phyloP scores from a whole-genome alignment of 2,888 invertebrate species.

The Drosophila hamatofila region DNA sequence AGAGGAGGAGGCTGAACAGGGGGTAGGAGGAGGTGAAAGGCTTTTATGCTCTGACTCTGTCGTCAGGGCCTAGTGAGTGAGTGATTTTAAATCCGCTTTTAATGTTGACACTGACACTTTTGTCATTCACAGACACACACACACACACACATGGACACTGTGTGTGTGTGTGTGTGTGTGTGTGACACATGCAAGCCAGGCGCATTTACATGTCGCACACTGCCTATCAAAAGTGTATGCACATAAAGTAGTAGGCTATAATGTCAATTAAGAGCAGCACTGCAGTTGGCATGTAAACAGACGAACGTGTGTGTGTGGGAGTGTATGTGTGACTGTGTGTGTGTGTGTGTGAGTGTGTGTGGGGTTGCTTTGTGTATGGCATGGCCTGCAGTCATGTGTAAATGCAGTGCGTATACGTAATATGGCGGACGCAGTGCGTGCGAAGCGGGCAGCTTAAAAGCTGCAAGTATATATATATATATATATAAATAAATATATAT shows the following conservation, averaged over 20 bases:
- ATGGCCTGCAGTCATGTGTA: conserved; percentile 75
- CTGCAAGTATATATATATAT: conserved; percentile 9
- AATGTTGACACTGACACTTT: conserved; percentile 84
- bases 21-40: conserved; percentile 58
- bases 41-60: conserved; percentile 67
- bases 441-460: conserved; percentile 79
- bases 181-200: conserved; percentile 73
- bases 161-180: background rate
- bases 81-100: conserved; percentile 84
- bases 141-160: conserved; percentile 7
- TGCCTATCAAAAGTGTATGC: conserved; percentile 69
- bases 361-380: conserved; percentile 27
- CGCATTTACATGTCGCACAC: conserved; percentile 72
- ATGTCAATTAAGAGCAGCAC: conserved; percentile 78
- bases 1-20: background rate
- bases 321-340: conserved; percentile 6
- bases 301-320: background rate
- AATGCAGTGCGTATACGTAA: conserved; percentile 77
- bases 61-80: conserved; percentile 59
- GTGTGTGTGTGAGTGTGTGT: conserved; percentile 7
- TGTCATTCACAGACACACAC: conserved; percentile 62
- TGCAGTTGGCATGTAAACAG: conserved; percentile 29
- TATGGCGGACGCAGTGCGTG: conserved; percentile 48
- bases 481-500: background rate
- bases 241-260: conserved; percentile 82